Evolutionary conservation across 2,113 vertebrate genomes (phyloP).

Genomic region (Melanocharis versteri): DNA sequence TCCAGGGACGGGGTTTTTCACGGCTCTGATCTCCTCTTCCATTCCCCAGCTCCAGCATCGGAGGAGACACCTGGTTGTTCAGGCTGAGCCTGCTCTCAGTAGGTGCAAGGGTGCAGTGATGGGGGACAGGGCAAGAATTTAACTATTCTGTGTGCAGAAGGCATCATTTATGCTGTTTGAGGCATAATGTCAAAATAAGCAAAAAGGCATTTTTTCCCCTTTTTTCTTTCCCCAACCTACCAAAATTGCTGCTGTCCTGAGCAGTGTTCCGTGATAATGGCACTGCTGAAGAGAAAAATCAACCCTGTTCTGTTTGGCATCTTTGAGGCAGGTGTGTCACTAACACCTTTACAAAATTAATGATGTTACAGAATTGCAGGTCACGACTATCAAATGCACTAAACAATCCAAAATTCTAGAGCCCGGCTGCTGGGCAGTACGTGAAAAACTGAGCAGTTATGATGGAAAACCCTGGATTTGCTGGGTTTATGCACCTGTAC

Average conservation of each 20-base stretch:
- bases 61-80: neutral
- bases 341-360: neutral
- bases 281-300: neutral
- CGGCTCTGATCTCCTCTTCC: neutral
- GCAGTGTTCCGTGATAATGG: neutral
- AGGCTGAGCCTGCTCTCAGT: neutral
- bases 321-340: neutral
- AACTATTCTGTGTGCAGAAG: neutral
- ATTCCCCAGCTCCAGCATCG: neutral
- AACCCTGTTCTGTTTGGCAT: neutral
- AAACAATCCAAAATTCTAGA: neutral
- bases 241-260: neutral
- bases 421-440: neutral
- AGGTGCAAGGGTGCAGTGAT: neutral
- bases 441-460: neutral
- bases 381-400: neutral
- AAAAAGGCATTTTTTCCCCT: neutral
- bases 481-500: fast-evolving
- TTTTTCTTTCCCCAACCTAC: neutral
- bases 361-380: neutral
- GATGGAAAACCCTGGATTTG: neutral
- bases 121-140: neutral
- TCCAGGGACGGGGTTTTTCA: neutral
- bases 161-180: neutral
- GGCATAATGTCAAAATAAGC: neutral